Conservation (phyloP, 2,888 invertebrate genomes). For the Synanthedon vespiformis region DNA sequence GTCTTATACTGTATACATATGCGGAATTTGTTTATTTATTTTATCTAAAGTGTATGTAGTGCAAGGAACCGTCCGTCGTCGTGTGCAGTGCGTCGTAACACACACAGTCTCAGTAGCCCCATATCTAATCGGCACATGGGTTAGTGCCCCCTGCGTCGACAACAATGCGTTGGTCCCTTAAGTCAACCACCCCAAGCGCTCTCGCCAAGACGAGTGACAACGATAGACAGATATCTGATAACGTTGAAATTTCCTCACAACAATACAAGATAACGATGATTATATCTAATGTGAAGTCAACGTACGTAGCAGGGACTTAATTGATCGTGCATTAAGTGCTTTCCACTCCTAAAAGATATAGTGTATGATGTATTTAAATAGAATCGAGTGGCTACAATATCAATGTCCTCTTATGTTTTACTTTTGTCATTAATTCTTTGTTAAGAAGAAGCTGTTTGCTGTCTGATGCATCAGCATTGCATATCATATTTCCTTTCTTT, state of each 20-base stretch:
- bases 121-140: slow-evolving; percentile 65
- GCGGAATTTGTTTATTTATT: too few relatives aligned
- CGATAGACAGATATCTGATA: slow-evolving; percentile 5
- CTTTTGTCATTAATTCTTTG: too few relatives aligned
- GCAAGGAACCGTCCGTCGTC: background rate
- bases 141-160: slow-evolving; percentile 62
- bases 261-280: background rate
- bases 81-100: background rate
- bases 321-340: background rate
- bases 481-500: too few relatives aligned
- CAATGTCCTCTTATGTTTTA: background rate
- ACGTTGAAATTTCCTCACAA: background rate
- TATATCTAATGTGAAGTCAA: background rate
- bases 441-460: too few relatives aligned
- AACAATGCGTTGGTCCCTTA: slow-evolving; percentile 66
- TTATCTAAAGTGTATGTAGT: background rate
- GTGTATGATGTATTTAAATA: background rate
- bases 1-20: too few relatives aligned
- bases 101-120: slow-evolving; percentile 8
- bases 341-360: background rate
- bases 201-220: slow-evolving; percentile 9
- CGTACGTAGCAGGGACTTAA: background rate
- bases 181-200: slow-evolving; percentile 5
- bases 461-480: too few relatives aligned
- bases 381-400: background rate